phyloP scores from a whole-genome alignment of 2,888 invertebrate genomes.

The Phalera bucephala region DNA sequence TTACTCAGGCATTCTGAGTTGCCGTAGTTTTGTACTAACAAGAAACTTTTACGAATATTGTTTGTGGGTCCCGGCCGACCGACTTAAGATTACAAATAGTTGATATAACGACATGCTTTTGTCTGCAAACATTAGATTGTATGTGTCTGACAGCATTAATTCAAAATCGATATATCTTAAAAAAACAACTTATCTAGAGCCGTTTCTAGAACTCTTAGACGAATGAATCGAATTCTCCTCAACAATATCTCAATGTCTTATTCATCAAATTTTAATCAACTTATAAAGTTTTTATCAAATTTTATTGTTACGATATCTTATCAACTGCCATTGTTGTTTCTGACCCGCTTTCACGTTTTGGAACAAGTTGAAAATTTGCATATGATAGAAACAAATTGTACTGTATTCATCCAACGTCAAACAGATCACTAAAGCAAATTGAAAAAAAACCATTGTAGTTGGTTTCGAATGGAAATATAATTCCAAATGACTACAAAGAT shows the following conservation, averaged over 20 bases:
- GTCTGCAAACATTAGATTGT: background rate
- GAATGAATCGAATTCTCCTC: slow-evolving; percentile 1
- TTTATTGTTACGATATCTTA: background rate
- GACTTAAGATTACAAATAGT: no score
- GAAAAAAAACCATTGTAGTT: background rate
- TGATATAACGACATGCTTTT: background rate
- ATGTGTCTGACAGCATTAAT: background rate
- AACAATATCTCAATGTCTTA: slow-evolving; percentile 4
- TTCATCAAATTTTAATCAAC: background rate
- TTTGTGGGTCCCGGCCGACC: no score
- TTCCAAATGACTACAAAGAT: slow-evolving; percentile 3
- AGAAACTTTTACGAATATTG: no score
- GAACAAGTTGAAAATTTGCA: background rate
- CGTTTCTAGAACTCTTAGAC: slow-evolving; percentile 12
- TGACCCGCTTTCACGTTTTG: background rate
- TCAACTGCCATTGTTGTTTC: background rate
- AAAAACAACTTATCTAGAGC: slow-evolving; percentile 11
- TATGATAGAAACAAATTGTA: background rate
- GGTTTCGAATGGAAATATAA: background rate
- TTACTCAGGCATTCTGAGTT: background rate
- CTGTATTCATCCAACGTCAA: background rate
- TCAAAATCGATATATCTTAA: slow-evolving; percentile 3
- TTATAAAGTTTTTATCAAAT: background rate
- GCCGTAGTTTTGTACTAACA: no score
- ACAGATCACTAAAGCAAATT: background rate